These are phyloP conservation scores for Chirona hameri DNA, from an alignment of 2,888 invertebrate species.

Conservation along the genomic window DNA sequence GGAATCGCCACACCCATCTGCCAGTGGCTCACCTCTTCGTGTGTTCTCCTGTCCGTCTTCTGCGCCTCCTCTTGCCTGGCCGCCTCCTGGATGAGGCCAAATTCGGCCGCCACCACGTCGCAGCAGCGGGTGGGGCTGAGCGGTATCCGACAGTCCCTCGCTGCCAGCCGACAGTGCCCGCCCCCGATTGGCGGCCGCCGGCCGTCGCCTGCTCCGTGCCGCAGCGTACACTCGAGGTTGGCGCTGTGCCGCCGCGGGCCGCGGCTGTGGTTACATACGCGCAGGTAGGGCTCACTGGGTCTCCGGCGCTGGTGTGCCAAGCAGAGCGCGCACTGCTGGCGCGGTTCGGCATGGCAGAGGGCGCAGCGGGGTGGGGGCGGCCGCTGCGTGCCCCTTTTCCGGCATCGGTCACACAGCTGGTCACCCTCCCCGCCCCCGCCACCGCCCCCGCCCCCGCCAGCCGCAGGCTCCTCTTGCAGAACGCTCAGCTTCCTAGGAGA, in stretches of 20 bases:
- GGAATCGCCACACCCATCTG: background rate
- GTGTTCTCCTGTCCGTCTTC: constrained; percentile 10
- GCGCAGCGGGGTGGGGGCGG: constrained; percentile 43
- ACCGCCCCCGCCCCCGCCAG: constrained; percentile 39
- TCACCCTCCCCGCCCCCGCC: too few relatives aligned
- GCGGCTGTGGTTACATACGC: constrained; percentile 37
- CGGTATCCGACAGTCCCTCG: constrained; percentile 24
- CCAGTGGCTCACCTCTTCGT: constrained; percentile 13
- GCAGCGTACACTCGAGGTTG: constrained; percentile 29
- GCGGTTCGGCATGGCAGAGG: constrained; percentile 26
- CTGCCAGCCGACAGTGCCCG: constrained; percentile 2
- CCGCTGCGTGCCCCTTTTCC: constrained; percentile 43
- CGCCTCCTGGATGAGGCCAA: constrained; percentile 28
- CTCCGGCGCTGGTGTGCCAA: constrained; percentile 28
- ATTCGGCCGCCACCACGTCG: constrained; percentile 24
- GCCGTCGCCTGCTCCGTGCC: constrained; percentile 37
- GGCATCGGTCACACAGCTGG: background rate
- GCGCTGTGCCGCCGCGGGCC: constrained; percentile 32
- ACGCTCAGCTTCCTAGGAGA: constrained; percentile 28
- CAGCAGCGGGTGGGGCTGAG: constrained; percentile 25
- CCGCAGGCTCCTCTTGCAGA: constrained; percentile 30
- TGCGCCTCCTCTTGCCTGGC: constrained; percentile 28
- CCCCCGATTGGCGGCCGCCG: background rate
- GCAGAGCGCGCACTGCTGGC: background rate
- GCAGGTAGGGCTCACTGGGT: constrained; percentile 36